These are phyloP conservation scores for Cataglyphis cursor DNA, from an alignment of 2,888 invertebrate genomes.

Conservation along the genomic window DNA sequence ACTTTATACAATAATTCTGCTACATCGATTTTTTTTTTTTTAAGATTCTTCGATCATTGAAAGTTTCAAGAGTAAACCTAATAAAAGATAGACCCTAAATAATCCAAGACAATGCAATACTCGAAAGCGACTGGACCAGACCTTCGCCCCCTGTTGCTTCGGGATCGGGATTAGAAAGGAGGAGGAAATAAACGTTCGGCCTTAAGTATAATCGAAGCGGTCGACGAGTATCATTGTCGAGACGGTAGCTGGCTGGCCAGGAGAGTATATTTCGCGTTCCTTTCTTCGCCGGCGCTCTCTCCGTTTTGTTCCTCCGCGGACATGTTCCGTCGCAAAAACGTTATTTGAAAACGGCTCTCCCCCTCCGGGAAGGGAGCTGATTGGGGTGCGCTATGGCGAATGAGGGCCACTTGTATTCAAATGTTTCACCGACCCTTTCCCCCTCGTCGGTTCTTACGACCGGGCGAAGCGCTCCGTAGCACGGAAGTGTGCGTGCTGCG, in stretches of 20 bases:
- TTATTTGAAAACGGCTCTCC: constrained; percentile 64
- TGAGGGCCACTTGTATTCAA: constrained; percentile 73
- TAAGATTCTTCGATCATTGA: not conserved
- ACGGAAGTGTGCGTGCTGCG: constrained; percentile 52
- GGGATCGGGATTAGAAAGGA: constrained; percentile 8
- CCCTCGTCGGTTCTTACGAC: constrained; percentile 65
- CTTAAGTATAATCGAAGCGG: constrained; percentile 42
- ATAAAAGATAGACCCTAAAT: not conserved
- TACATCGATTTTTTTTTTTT: not conserved
- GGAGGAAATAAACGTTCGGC: constrained; percentile 37
- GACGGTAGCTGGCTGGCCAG: constrained; percentile 4
- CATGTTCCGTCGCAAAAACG: constrained; percentile 64
- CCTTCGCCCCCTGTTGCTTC: not conserved
- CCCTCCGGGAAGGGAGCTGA: constrained; percentile 35
- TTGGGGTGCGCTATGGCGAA: constrained; percentile 63
- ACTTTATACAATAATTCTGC: not conserved
- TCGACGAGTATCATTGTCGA: constrained; percentile 30
- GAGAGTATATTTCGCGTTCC: constrained; percentile 34
- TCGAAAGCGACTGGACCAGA: constrained; percentile 4
- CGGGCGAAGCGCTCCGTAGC: constrained; percentile 43
- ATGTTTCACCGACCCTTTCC: constrained; percentile 66
- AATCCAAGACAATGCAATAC: constrained; percentile 33
- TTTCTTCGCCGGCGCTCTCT: constrained; percentile 23
- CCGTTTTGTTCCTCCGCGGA: constrained; percentile 39
- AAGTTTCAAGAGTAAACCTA: not conserved